Conservation (phyloP, 2,113 vertebrate species). For the Strix aluco region DNA sequence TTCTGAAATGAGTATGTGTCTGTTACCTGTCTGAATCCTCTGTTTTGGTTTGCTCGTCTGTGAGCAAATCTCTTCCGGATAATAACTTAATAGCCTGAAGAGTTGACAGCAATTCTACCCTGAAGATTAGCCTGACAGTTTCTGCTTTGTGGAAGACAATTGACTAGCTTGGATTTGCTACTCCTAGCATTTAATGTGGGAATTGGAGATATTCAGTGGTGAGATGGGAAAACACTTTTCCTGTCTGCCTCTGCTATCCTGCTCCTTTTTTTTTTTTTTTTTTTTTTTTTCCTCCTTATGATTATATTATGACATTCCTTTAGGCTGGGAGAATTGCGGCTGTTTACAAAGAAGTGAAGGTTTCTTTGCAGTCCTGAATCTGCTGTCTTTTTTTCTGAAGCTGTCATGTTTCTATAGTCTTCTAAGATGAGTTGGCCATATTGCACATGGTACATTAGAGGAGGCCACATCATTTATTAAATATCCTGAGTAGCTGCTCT, state of each 20-base stretch:
- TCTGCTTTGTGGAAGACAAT: background rate
- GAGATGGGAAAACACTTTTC: background rate
- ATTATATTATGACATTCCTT: background rate
- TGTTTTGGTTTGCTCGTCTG: background rate
- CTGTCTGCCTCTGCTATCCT: background rate
- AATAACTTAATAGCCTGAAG: conserved; percentile 14
- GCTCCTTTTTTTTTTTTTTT: background rate
- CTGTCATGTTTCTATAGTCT: rapidly evolving
- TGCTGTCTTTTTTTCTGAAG: background rate
- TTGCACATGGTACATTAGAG: background rate
- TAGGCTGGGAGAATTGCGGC: background rate
- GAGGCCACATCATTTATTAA: background rate
- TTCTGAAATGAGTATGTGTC: background rate
- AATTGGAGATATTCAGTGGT: background rate
- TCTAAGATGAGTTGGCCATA: background rate
- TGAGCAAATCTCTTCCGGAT: background rate
- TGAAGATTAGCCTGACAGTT: conserved; percentile 10
- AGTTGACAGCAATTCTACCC: conserved; percentile 14
- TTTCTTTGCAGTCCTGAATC: background rate
- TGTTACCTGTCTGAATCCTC: background rate
- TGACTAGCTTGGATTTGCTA: background rate
- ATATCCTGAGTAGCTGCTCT: background rate
- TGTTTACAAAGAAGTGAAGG: background rate
- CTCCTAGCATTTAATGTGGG: background rate
- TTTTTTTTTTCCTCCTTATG: background rate